A percentile compares a stretch with the other conserved stretches of the same genome.
Evolutionary conservation across 53 echinoderm and acorn worm species (phyloP).

Genomic region (Echinarachnius parma): DNA sequence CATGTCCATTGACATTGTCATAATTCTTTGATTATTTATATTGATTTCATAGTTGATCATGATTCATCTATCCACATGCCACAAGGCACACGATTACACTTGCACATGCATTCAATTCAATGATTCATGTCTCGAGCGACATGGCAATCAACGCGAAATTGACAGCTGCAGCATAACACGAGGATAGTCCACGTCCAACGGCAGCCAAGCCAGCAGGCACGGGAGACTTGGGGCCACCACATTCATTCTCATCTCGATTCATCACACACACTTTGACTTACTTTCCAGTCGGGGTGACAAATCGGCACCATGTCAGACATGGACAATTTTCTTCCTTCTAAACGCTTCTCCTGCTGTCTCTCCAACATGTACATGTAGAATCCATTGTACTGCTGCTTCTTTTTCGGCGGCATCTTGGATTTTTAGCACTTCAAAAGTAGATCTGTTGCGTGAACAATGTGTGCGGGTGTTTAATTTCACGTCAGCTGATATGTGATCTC

Average conservation of each 20-base stretch:
- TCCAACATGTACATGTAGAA: constrained; percentile 89
- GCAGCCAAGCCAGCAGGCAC: background rate
- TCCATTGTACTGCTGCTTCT: constrained; percentile 71
- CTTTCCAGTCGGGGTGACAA: constrained; percentile 83
- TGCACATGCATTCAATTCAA: no score
- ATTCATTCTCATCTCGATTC: background rate
- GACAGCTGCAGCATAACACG: background rate
- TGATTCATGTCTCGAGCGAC: no score
- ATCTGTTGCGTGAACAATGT: no score
- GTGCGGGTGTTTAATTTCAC: no score
- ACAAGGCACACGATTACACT: no score
- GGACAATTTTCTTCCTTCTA: constrained; percentile 47
- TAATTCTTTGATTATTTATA: no score
- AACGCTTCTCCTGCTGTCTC: constrained; percentile 56
- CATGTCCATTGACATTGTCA: no score
- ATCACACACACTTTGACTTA: constrained; percentile 20
- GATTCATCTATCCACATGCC: no score
- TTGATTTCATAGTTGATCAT: no score
- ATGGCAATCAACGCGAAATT: no score
- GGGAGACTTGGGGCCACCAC: background rate
- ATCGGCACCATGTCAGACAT: constrained; percentile 74
- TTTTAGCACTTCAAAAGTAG: no score
- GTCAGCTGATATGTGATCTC: no score
- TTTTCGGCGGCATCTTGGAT: constrained; percentile 84
- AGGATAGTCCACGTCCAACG: background rate